A percentile compares a stretch with the other conserved stretches of the same genome.
These are phyloP conservation scores for Sphaerodactylus townsendi DNA, from an alignment of 2,113 vertebrate genomes.

Conservation along the genomic window DNA sequence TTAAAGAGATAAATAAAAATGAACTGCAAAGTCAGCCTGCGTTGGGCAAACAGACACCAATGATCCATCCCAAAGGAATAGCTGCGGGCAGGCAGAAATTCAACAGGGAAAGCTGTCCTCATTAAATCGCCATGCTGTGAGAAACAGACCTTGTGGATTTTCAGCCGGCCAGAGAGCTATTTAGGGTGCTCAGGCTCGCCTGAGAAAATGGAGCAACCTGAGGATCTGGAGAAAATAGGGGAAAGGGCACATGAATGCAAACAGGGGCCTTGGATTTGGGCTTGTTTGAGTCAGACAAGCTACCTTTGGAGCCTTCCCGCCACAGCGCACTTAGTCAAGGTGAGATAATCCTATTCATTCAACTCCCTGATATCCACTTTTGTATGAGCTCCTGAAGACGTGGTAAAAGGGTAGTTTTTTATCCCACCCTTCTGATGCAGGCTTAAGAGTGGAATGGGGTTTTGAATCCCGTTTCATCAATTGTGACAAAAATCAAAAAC, in stretches of 20 bases:
- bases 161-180: not conserved
- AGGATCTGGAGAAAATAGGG: not conserved
- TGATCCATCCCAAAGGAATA: too few relatives aligned
- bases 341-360: not conserved
- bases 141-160: not conserved
- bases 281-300: not conserved
- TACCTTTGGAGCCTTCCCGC: not conserved
- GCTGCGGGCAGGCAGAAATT: not conserved
- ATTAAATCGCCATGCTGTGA: not conserved
- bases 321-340: not conserved
- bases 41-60: too few relatives aligned
- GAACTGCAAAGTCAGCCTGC: too few relatives aligned
- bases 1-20: too few relatives aligned
- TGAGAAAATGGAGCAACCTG: not conserved
- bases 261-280: too few relatives aligned
- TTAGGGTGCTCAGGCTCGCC: too few relatives aligned
- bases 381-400: not conserved
- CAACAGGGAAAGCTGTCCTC: not conserved
- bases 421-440: not conserved
- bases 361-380: not conserved
- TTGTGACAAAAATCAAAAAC: not conserved
- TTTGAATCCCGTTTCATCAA: not conserved
- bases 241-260: too few relatives aligned
- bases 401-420: not conserved
- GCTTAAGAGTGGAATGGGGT: not conserved